Base-by-base conservation (phyloP, 2,888 invertebrate genomes). In the Timandra comae region DNA sequence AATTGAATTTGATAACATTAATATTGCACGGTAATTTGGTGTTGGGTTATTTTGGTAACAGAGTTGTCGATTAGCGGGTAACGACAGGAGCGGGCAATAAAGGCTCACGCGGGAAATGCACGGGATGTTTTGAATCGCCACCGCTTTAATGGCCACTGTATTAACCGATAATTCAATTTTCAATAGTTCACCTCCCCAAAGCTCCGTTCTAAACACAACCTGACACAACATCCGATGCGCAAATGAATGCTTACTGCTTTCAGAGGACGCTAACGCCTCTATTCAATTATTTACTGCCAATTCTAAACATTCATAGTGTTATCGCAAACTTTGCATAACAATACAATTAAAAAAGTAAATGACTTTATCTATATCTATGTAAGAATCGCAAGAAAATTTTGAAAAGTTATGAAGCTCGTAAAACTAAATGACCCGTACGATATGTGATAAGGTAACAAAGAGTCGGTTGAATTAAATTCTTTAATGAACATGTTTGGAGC, bases 61-160 rank as follows among this genome's bases (percentile, higher is more conserved):
- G 69, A 69, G 69, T 64, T 66, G 73, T 78, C 81, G 81, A 80
- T 82, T 81, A 81, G 80, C 75, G 74, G 70, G 71, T 71, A 79
- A 70, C 77, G 67, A 73, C 72, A 74, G 75, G 69, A 56, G 59
- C 52, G 55, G 49, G 76, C 56, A 66, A 73, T 84, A 81, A 81
- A 78, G 73, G 67, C 63, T 62, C 52, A 56, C 53, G 52, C 60
- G 69, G 67, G 66, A 63, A 61, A 65, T 46, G 72, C 63, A 77
- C 81, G 81, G 84, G 84, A 84, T 82, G 84, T 84, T 84, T 74
- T 78, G 81, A 78, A 81, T 79, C 75, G 80, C 74, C 70, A 69
- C 68, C 69, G 65, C 62, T 80, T 84, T 82, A 79, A 78, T 73
- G 62, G 71, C 63, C 55, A 53, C 69, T 68, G 73, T 79, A 80